Conservation (phyloP, 2,797 vertebrate species). For the Semotilus atromaculatus region DNA sequence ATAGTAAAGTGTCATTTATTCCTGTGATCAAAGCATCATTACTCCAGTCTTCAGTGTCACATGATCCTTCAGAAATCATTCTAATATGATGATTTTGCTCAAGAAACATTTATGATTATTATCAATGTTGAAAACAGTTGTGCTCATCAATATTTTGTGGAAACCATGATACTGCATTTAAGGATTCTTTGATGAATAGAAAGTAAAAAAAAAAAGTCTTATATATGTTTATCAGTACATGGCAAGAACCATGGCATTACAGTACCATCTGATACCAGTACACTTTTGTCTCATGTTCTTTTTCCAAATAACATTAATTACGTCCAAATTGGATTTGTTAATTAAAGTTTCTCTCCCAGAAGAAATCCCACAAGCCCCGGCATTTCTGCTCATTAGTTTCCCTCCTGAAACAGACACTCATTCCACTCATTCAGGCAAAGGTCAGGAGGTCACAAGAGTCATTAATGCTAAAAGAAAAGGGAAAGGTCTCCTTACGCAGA, state of each 20-base stretch:
- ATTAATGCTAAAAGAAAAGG: conserved; percentile 23
- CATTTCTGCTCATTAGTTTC: conserved; percentile 13
- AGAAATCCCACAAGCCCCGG: conserved; percentile 14
- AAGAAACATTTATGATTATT: not conserved
- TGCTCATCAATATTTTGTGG: no score
- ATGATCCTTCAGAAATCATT: no score
- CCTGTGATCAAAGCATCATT: no score
- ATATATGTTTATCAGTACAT: not conserved
- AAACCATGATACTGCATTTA: no score
- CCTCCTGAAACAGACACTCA: conserved; percentile 13
- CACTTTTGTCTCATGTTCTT: not conserved
- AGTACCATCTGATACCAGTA: not conserved
- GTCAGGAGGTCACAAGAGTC: conserved; percentile 22
- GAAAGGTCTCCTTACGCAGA: conserved; percentile 25
- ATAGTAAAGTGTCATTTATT: no score
- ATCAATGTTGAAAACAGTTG: not conserved
- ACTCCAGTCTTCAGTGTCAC: no score
- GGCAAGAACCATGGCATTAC: not conserved
- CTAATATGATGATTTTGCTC: no score
- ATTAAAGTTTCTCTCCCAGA: conserved; percentile 17
- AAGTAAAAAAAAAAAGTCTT: not conserved
- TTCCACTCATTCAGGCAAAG: conserved; percentile 17
- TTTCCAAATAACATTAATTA: conserved; percentile 15
- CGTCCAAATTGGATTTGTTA: conserved; percentile 13
- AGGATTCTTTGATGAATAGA: not conserved